These are phyloP conservation scores for Benitochromis conjunctus DNA, from an alignment of 2,113 vertebrate genomes.

Conservation along the genomic window DNA sequence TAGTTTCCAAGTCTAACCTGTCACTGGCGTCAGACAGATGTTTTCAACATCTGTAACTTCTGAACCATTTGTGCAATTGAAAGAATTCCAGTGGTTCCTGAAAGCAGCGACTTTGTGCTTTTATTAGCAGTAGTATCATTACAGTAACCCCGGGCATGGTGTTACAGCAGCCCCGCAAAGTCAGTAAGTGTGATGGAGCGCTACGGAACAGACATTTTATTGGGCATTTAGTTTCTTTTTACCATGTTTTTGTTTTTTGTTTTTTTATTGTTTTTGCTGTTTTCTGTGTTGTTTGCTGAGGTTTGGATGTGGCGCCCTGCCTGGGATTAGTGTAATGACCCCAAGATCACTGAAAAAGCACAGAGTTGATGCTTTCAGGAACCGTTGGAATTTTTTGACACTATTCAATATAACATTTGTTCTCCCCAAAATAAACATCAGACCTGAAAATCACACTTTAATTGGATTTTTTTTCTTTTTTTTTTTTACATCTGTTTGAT, in stretches of 20 bases:
- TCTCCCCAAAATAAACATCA: not conserved
- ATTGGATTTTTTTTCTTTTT: not conserved
- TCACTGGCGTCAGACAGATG: not conserved
- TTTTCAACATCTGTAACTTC: fast-evolving
- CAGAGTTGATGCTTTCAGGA: not conserved
- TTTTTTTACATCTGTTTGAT: not conserved
- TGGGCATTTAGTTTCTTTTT: too few species aligned
- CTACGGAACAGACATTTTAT: too few species aligned
- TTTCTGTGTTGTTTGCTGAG: too few species aligned
- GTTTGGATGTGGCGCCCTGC: not conserved
- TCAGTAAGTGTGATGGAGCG: too few species aligned
- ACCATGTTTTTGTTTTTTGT: too few species aligned
- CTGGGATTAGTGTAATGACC: not conserved
- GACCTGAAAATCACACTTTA: not conserved
- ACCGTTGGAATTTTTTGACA: not conserved
- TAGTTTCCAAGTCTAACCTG: not conserved
- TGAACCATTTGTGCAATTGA: not conserved
- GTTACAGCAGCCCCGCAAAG: too few species aligned
- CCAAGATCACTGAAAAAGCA: not conserved
- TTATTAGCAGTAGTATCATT: not conserved
- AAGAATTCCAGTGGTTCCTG: not conserved
- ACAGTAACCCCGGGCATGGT: too few species aligned
- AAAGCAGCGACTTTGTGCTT: not conserved
- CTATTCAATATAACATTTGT: not conserved
- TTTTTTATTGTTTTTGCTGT: too few species aligned